Evolutionary conservation across 2,888 invertebrate species (phyloP), one percentile per base, ranked within the genome.

Genomic region (Melitaea athalia): DNA sequence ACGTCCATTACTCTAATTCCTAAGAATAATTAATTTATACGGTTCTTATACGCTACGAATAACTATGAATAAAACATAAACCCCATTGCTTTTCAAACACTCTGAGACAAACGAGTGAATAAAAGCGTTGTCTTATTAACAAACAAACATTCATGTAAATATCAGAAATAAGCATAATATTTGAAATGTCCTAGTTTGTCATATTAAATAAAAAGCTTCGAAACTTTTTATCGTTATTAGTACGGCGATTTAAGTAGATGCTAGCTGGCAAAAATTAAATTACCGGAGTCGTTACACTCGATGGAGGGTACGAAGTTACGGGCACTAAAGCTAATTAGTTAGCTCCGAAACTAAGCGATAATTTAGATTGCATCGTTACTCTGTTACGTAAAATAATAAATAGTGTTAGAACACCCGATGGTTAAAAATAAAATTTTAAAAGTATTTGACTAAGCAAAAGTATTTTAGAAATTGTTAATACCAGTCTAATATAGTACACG

Each of bases 301-400:
- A 72, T 68, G 74, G 70, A 72, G 75, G 80, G 79, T 78, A 76
- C 77, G 74, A 74, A 82, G 80, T 85, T 80, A 85, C 81, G 76
- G 81, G 80, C 82, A 85, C 84, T 84, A 84, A 83, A 87, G 79
- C 82, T 86, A 87, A 88, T 88, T 88, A 88, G 84, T 80, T 81
- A 84, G 84, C 83, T 80, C 79, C 80, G 81, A 82, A 87, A 87
- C 86, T 87, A 84, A 84, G 85, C 85, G 85, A 84, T 88, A 87
- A 89, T 87, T 87, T 84, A 81, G 78, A 79, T 79, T 78, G 81
- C 77, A 76, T 69, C 76, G 75, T 75, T 72, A 77, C 71, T 69
- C 68, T 70, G 71, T 71, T 74, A 75, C 74, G 73, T 62, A 68
- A 64, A 72, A 75, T 75, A 74, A 73, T 75, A 72, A 74, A 77